A percentile compares a stretch with the other conserved stretches of the same genome.
Conservation (phyloP, 2,888 invertebrate genomes). For the Xestoiulus laeticollis region DNA sequence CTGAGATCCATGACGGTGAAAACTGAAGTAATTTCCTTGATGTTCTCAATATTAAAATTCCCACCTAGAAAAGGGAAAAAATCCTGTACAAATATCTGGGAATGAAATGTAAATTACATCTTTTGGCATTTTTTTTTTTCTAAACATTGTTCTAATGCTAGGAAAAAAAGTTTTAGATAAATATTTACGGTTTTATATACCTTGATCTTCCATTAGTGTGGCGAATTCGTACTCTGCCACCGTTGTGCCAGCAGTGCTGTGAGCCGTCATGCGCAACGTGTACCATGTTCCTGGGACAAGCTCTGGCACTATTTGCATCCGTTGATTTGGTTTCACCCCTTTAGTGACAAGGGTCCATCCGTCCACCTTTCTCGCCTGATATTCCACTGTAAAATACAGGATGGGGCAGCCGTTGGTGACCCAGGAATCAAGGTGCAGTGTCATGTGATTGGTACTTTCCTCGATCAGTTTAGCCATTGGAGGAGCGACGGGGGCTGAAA, state of each 20-base stretch:
- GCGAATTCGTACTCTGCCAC: conserved; percentile 60
- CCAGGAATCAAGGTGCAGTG: conserved; percentile 65
- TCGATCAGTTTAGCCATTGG: conserved; percentile 63
- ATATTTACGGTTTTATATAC: conserved; percentile 44
- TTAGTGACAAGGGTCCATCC: conserved; percentile 59
- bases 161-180: too few relatives aligned
- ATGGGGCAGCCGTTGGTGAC: conserved; percentile 64
- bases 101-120: too few relatives aligned
- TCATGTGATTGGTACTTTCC: conserved; percentile 64
- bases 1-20: conserved; percentile 25
- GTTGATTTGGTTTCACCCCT: conserved; percentile 59
- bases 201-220: conserved; percentile 59
- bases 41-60: conserved; percentile 44
- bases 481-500: conserved; percentile 65
- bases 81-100: too few relatives aligned
- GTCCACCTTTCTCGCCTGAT: conserved; percentile 58
- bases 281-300: conserved; percentile 60
- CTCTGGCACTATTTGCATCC: conserved; percentile 59
- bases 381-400: conserved; percentile 63
- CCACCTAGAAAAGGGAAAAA: conserved; percentile 15
- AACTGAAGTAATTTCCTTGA: conserved; percentile 46
- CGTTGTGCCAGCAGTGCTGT: conserved; percentile 60
- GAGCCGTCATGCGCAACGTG: conserved; percentile 60
- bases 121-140: too few relatives aligned
- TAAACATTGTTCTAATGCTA: too few relatives aligned